These are phyloP conservation scores for Alexandromys fortis DNA, from an alignment of 2,113 vertebrate species.

Conservation along the genomic window DNA sequence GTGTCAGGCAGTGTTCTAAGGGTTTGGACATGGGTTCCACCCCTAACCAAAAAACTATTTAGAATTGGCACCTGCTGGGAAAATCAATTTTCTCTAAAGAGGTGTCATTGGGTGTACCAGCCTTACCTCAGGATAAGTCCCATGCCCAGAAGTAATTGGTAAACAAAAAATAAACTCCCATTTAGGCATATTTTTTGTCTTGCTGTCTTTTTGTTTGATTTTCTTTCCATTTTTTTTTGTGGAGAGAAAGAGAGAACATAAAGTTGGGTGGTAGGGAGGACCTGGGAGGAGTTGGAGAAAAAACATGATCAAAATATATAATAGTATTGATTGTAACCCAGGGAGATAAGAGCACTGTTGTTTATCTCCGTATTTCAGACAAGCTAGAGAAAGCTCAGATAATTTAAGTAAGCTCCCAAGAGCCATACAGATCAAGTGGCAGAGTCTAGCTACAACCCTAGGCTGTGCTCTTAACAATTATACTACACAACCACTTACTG, in stretches of 20 bases:
- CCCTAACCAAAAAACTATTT: background rate
- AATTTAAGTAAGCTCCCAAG: slow-evolving; percentile 27
- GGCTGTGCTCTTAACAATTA: slow-evolving; percentile 10
- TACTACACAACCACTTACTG: background rate
- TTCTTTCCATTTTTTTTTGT: background rate
- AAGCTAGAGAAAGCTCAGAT: slow-evolving; percentile 16
- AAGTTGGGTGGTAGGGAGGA: background rate
- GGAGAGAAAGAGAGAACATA: background rate
- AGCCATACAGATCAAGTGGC: background rate
- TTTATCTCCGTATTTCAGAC: slow-evolving; percentile 32
- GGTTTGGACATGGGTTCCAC: background rate
- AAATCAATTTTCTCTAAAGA: background rate
- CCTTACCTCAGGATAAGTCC: background rate
- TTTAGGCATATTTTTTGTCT: background rate
- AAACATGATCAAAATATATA: background rate
- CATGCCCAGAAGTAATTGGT: background rate
- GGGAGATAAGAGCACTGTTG: background rate
- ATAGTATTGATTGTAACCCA: slow-evolving; percentile 38
- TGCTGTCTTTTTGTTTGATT: background rate
- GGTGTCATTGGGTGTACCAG: background rate
- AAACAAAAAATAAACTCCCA: background rate
- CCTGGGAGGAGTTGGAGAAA: background rate
- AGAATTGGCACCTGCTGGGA: background rate
- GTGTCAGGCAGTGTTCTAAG: slow-evolving; percentile 13
- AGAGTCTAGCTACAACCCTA: background rate